Conservation (phyloP, 2,797 vertebrate genomes). For the Cryptoblepharus egeriae region DNA sequence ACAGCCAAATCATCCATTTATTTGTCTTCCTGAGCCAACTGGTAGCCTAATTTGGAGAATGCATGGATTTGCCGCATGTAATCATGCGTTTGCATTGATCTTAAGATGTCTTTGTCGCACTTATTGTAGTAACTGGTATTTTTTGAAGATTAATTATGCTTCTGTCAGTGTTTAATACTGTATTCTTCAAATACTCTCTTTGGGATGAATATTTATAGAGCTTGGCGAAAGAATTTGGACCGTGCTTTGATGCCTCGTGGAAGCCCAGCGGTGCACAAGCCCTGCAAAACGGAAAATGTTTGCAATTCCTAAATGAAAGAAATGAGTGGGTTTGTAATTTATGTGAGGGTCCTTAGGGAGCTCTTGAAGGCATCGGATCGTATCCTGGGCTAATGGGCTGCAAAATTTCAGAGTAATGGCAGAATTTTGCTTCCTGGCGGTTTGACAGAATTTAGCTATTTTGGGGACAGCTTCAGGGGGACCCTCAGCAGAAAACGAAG, state of each 20-base stretch:
- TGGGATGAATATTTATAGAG: conserved; percentile 7
- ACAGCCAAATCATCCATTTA: neutral
- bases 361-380: conserved; percentile 55
- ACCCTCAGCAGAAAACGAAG: conserved; percentile 60
- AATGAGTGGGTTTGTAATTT: conserved; percentile 40
- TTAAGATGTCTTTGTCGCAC: neutral
- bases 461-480: conserved; percentile 62
- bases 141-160: neutral
- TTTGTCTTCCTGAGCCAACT: too few relatives aligned
- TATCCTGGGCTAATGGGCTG: conserved; percentile 66
- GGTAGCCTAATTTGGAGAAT: neutral
- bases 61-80: neutral
- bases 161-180: neutral
- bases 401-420: conserved; percentile 67
- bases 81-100: neutral
- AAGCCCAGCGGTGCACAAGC: neutral
- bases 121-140: neutral
- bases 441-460: conserved; percentile 69
- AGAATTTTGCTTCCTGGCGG: conserved; percentile 67
- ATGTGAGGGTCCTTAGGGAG: conserved; percentile 45
- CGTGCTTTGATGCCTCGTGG: conserved; percentile 10
- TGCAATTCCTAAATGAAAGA: conserved; percentile 44
- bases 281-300: neutral
- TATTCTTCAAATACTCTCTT: conserved; percentile 34
- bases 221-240: neutral